Percentiles rank a stretch among this genome's conserved stretches.
These are phyloP conservation scores for Himantopus leucocephalus DNA, from an alignment of 2,113 vertebrate species.

Conservation along the genomic window DNA sequence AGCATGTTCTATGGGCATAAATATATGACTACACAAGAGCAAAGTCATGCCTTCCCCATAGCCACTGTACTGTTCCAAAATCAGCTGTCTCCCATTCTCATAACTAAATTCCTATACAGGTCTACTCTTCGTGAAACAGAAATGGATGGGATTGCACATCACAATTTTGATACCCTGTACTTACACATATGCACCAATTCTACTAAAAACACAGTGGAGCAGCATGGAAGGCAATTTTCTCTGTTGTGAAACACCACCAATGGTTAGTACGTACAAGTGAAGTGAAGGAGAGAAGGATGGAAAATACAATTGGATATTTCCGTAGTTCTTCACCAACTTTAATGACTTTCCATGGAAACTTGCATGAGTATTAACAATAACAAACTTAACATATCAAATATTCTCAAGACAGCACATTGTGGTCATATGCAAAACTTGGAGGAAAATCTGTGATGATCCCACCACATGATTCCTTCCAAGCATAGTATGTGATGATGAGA, in stretches of 20 bases:
- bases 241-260: background rate
- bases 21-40: fast-evolving
- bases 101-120: background rate
- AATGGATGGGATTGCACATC: background rate
- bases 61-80: background rate
- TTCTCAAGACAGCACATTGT: background rate
- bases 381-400: background rate
- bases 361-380: background rate
- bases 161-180: background rate
- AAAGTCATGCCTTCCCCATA: background rate
- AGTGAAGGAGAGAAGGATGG: background rate
- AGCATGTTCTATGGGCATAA: background rate
- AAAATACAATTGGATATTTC: background rate
- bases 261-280: background rate
- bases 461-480: background rate
- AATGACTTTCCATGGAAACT: background rate
- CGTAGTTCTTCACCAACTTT: background rate
- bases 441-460: background rate
- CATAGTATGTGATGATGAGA: background rate
- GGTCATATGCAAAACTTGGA: background rate
- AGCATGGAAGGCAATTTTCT: background rate
- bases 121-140: background rate
- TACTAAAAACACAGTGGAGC: background rate
- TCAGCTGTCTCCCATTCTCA: fast-evolving
- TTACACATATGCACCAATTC: background rate